Evolutionary conservation across 2,888 invertebrate species (phyloP), one percentile per base, ranked within the genome.

Genomic region (Tiliacea aurago): DNA sequence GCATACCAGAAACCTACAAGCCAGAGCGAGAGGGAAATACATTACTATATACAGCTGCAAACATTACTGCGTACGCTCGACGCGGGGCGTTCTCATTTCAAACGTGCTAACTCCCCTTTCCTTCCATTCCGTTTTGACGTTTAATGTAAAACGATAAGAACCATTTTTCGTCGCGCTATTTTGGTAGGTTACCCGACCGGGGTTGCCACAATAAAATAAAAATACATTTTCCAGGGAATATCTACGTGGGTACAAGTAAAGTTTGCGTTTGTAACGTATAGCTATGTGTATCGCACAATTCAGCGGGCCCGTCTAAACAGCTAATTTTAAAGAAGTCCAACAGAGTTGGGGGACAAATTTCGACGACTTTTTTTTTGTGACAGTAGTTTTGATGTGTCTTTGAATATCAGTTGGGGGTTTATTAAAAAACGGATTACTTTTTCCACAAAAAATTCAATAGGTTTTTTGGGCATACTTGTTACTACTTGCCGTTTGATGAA

Each of bases 181-280:
- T 71, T 62, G 75, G 87, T 86, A 78, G 86, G 91, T 93, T 93
- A 90, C 71, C 68, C 67, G 78, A 73, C 59, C 72, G 81, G 87
- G 84, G 91, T 91, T 92, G 89, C 85, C 83, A 86, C 80, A 81
- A 82, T 92, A 93, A 95, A 95, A 96, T 96, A 96, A 96, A 96
- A 96, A 95, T 95, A 95, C 93, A 95, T 95, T 96, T 96, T 94
- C 94, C 91, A 91, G 93, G 91, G 94, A 94, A 95, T 95, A 95
- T 95, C 94, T 94, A 93, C 93, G 93, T 86, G 90, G 91, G 90
- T 94, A 94, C 94, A 93, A 95, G 94, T 94, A 94, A 95, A 95
- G 95, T 95, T 95, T 94, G 95, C 92, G 91, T 91, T 91, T 81
- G 81, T 87, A 86, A 88, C 84, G 85, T 92, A 91, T 93, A 91